These are phyloP conservation scores for Spodoptera littoralis DNA, from an alignment of 2,888 invertebrate genomes.

Conservation along the genomic window DNA sequence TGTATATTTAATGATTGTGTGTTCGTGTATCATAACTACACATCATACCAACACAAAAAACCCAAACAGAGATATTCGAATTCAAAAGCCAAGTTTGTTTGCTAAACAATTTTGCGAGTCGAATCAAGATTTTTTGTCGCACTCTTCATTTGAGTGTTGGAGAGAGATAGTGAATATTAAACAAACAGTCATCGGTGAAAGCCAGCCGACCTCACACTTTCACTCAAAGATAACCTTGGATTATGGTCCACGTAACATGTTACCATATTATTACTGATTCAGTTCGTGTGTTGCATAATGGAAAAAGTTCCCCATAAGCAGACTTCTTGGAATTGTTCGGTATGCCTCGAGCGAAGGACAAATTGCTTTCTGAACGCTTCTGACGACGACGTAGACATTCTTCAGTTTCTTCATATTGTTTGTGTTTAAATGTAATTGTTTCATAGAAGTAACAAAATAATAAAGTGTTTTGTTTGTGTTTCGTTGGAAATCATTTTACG, in stretches of 20 bases:
- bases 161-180: constrained; percentile 56
- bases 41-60: constrained; percentile 26
- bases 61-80: constrained; percentile 19
- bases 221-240: constrained; percentile 78
- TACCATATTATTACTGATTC: constrained; percentile 65
- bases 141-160: constrained; percentile 40
- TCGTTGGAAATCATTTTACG: too few relatives aligned
- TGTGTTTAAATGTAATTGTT: too few relatives aligned
- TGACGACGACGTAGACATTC: background rate
- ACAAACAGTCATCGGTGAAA: constrained; percentile 70
- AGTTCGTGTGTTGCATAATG: constrained; percentile 50
- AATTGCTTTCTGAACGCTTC: too few relatives aligned
- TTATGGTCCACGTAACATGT: constrained; percentile 75
- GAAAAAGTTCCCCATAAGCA: constrained; percentile 31
- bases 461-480: too few relatives aligned
- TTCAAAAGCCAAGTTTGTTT: constrained; percentile 39
- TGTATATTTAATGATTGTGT: constrained; percentile 27
- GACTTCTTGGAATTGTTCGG: constrained; percentile 17
- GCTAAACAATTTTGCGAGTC: constrained; percentile 49
- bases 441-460: too few relatives aligned
- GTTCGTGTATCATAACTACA: constrained; percentile 26
- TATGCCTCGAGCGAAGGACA: constrained; percentile 12
- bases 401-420: background rate
- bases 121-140: constrained; percentile 49
- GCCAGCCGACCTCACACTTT: constrained; percentile 77